These are phyloP conservation scores for Burhinus oedicnemus DNA, from an alignment of 2,113 vertebrate genomes.

Conservation along the genomic window DNA sequence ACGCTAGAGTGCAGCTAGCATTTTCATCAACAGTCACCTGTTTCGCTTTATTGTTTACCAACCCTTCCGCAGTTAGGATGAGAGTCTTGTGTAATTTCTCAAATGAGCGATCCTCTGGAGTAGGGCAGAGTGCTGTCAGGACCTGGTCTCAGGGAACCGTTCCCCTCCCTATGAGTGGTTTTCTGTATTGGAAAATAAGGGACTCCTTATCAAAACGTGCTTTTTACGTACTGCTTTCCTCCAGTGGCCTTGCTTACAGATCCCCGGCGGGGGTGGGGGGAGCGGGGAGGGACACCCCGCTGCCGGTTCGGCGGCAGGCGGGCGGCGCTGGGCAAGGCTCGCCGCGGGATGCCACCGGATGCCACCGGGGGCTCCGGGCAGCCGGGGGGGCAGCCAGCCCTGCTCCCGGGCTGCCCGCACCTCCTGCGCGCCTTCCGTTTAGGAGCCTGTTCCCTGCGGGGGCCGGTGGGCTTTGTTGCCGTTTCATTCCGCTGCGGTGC, in stretches of 20 bases:
- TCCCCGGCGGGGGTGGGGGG: too few relatives aligned
- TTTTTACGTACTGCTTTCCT: background rate
- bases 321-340: background rate
- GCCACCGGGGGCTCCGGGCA: background rate
- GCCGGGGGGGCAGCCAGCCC: background rate
- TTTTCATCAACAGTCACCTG: background rate
- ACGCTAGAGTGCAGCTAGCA: accelerated
- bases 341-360: too few relatives aligned
- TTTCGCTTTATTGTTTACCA: background rate
- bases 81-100: accelerated
- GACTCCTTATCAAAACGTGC: background rate
- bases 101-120: background rate
- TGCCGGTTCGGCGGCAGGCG: accelerated
- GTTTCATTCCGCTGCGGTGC: background rate
- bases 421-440: background rate
- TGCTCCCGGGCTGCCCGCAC: background rate
- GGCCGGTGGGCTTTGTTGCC: background rate
- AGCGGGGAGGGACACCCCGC: too few relatives aligned
- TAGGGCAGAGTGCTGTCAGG: background rate
- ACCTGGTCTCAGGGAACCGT: background rate
- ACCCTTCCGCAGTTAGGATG: too few relatives aligned
- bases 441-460: too few relatives aligned
- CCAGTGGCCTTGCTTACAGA: background rate
- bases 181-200: background rate
- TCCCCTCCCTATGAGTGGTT: background rate